Evolutionary conservation across 2,888 invertebrate genomes (phyloP).

Genomic region (Cacoxenus indagator): DNA sequence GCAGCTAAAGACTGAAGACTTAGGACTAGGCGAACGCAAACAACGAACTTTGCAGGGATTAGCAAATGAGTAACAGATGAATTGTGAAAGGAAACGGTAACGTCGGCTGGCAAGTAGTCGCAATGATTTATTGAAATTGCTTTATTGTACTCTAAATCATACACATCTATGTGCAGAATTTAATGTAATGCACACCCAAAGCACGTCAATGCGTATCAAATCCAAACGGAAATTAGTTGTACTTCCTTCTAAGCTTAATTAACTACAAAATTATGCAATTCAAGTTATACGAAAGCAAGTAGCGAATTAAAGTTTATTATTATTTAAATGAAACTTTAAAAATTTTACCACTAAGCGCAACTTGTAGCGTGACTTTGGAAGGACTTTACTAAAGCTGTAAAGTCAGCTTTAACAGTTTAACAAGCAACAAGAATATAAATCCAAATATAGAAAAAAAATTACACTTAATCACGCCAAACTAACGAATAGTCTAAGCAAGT

Average conservation of each 20-base stretch:
- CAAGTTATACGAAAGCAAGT: background rate
- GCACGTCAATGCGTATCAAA: background rate
- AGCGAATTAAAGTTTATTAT: background rate
- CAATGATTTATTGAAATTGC: constrained; percentile 2
- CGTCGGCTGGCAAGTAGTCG: background rate
- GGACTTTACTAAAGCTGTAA: background rate
- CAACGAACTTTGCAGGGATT: background rate
- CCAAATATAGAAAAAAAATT: background rate
- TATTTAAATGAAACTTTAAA: constrained; percentile 1
- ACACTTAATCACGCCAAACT: background rate
- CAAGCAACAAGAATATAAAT: background rate
- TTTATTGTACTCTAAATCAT: background rate
- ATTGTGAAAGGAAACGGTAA: background rate
- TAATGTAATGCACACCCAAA: constrained; percentile 3
- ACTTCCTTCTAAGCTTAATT: background rate
- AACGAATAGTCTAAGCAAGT: too few species aligned
- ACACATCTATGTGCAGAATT: background rate
- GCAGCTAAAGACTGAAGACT: background rate
- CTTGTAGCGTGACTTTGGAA: too few species aligned
- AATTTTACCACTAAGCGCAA: too few species aligned
- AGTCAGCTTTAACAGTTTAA: background rate
- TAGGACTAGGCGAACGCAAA: background rate
- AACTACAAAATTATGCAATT: background rate
- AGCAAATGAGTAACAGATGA: constrained; percentile 4
- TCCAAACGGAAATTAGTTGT: constrained; percentile 1